A percentile compares a stretch with the other conserved stretches of the same genome.
Evolutionary conservation across 2,797 vertebrate species (phyloP).

Genomic region (Bufotes viridis): DNA sequence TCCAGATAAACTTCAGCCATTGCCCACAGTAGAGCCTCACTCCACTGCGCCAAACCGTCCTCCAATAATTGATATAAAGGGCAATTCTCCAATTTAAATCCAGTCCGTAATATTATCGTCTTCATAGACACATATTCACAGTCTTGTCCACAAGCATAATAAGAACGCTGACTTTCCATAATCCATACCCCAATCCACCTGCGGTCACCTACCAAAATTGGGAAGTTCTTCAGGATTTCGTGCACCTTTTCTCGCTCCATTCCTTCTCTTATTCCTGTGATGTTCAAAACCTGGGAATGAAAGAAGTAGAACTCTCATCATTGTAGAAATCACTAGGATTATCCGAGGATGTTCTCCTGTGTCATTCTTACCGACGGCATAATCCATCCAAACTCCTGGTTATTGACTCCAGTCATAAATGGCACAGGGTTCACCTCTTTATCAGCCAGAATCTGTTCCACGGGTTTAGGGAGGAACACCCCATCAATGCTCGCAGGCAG

Average conservation of each 20-base stretch:
- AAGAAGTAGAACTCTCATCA: not conserved
- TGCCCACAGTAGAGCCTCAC: no score
- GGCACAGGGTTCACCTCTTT: slow-evolving; percentile 75
- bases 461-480: slow-evolving; percentile 71
- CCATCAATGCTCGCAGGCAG: slow-evolving; percentile 59
- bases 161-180: no score
- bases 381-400: slow-evolving; percentile 83
- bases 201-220: slow-evolving; percentile 1
- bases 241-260: slow-evolving; percentile 4
- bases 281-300: not conserved
- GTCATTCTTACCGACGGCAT: slow-evolving; percentile 72
- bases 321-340: not conserved
- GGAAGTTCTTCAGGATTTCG: not conserved
- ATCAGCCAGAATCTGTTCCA: slow-evolving; percentile 73
- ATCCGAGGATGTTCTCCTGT: not conserved
- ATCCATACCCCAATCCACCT: no score
- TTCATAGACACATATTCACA: no score
- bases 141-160: no score
- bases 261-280: slow-evolving; percentile 26
- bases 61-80: no score
- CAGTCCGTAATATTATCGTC: no score
- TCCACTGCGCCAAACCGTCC: no score
- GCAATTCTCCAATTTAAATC: no score
- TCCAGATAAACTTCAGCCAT: no score
- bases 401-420: slow-evolving; percentile 78